Evolutionary conservation across 2,113 vertebrate species (phyloP).

Genomic region (Gnathonemus longibarbis): DNA sequence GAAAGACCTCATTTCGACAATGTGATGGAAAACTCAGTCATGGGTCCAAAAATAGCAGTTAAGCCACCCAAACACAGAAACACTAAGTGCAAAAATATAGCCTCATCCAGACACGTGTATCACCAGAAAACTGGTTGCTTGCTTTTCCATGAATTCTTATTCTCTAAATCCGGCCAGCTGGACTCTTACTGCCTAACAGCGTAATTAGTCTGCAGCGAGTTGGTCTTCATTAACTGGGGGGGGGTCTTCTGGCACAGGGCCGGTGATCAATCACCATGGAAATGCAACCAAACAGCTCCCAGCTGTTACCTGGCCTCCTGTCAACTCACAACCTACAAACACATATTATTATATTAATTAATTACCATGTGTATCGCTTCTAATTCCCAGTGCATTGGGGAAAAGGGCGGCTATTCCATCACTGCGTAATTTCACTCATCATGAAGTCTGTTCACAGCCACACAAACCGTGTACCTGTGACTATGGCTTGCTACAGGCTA

Average conservation of each 20-base stretch:
- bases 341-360: slow-evolving; percentile 1
- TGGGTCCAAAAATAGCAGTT: not conserved
- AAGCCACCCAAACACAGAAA: not conserved
- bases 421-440: not conserved
- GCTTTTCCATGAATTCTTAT: not conserved
- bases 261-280: not conserved
- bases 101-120: not conserved
- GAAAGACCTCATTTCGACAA: not conserved
- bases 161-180: not conserved
- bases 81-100: not conserved
- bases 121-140: not conserved
- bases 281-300: not conserved
- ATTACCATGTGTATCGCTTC: not conserved
- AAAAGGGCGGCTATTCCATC: not conserved
- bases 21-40: not conserved
- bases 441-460: not conserved
- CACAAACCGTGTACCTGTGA: not conserved
- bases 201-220: not conserved
- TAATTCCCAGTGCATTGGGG: not conserved
- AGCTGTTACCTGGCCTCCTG: not conserved
- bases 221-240: not conserved
- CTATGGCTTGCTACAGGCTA: not conserved
- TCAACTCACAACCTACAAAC: not conserved
- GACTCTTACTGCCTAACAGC: not conserved
- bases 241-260: not conserved